A percentile compares a stretch with the other conserved stretches of the same genome.
These are phyloP conservation scores for Meghimatium bilineatum DNA, from an alignment of 2,888 invertebrate species.

Conservation along the genomic window DNA sequence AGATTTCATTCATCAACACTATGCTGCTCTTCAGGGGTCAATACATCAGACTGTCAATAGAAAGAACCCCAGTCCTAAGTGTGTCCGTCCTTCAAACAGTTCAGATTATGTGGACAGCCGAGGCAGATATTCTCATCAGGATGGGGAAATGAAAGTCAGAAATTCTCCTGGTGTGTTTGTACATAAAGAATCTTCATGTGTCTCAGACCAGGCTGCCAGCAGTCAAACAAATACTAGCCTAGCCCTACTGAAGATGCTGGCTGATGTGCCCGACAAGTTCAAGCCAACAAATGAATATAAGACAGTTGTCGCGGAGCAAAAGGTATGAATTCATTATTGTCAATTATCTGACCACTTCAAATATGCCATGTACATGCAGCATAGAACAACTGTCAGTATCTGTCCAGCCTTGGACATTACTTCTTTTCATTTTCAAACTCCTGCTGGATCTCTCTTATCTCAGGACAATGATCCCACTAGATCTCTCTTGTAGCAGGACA, in stretches of 20 bases:
- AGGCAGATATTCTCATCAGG: background rate
- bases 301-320: conserved; percentile 24
- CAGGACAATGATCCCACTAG: no score
- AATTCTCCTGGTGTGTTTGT: background rate
- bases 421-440: no score
- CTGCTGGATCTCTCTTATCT: no score
- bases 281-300: conserved; percentile 33
- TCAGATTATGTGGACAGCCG: background rate
- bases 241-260: conserved; percentile 16
- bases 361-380: no score
- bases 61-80: background rate
- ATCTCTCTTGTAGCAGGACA: no score
- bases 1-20: background rate
- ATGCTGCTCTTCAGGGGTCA: background rate
- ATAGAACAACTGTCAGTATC: no score
- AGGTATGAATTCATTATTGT: background rate
- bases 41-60: background rate
- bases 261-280: conserved; percentile 19
- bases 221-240: conserved; percentile 3
- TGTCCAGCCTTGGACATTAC: no score
- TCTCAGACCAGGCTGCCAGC: background rate
- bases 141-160: conserved; percentile 9
- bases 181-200: background rate
- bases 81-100: background rate
- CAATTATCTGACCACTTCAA: no score